Percentiles rank a stretch among this genome's conserved stretches.
phyloP scores from a whole-genome alignment of 2,797 vertebrate genomes.

The Eulemur mongoz region DNA sequence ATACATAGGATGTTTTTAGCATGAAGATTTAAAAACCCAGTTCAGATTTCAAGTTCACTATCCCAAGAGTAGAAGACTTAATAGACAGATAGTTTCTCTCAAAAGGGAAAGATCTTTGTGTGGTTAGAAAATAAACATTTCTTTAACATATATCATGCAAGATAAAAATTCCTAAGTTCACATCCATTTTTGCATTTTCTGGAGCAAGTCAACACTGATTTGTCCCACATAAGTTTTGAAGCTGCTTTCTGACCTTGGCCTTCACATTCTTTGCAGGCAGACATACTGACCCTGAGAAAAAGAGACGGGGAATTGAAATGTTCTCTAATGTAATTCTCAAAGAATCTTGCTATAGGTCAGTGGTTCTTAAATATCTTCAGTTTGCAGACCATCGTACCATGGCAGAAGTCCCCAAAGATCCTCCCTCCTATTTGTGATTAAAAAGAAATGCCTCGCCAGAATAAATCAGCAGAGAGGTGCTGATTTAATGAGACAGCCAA shows the following conservation, averaged over 20 bases:
- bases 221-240: not conserved
- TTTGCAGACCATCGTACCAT: conserved; percentile 34
- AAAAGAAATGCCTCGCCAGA: not conserved
- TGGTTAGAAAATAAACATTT: not conserved
- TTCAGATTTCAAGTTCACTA: not conserved
- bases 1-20: not conserved
- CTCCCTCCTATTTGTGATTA: not conserved
- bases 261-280: conserved; percentile 12
- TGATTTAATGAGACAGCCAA: conserved; percentile 41
- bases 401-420: not conserved
- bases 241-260: conserved; percentile 29
- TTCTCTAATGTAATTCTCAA: conserved; percentile 29
- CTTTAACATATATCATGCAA: not conserved
- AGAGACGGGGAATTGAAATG: conserved; percentile 29
- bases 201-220: not conserved
- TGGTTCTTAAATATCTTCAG: conserved; percentile 65
- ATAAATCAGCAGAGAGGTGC: conserved; percentile 38
- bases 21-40: conserved; percentile 14
- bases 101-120: not conserved
- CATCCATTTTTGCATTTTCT: not conserved
- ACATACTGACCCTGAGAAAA: not conserved
- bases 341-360: conserved; percentile 57
- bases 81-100: not conserved
- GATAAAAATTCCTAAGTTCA: not conserved
- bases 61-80: not conserved